Percentiles rank a stretch among this genome's conserved stretches.
Evolutionary conservation across 2,113 vertebrate species (phyloP).

Genomic region (Paracanthobrama guichenoti): DNA sequence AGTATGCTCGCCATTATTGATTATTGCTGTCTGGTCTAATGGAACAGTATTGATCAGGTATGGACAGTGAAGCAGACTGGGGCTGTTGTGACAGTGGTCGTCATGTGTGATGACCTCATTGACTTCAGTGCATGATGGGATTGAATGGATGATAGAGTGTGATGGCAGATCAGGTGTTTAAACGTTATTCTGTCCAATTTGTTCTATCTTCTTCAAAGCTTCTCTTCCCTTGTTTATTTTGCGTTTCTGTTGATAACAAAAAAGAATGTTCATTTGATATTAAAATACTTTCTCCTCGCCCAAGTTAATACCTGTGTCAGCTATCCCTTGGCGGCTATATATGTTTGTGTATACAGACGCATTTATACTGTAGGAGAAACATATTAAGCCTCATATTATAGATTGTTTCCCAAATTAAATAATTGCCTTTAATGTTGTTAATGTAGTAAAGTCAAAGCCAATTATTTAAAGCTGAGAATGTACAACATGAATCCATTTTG

Average conservation of each 20-base stretch:
- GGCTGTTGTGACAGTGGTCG: constrained; percentile 32
- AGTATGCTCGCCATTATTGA: constrained; percentile 32
- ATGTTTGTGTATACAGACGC: background rate
- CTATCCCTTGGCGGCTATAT: too few species aligned
- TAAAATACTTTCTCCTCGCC: background rate
- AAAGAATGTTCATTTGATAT: background rate
- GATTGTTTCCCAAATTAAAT: background rate
- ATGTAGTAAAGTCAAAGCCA: background rate
- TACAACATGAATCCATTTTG: too few species aligned
- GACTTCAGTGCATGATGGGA: constrained; percentile 11
- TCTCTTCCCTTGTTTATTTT: background rate
- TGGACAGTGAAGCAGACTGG: constrained; percentile 8
- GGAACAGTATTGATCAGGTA: constrained; percentile 33
- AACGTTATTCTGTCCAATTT: background rate
- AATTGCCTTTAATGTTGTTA: background rate
- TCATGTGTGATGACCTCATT: background rate
- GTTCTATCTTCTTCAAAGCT: background rate
- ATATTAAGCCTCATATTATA: background rate
- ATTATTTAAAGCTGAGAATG: background rate
- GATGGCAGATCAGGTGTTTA: constrained; percentile 2
- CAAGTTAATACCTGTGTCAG: too few species aligned
- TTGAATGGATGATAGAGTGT: background rate
- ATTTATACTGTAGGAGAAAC: background rate
- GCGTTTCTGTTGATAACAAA: background rate
- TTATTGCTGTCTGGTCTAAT: constrained; percentile 38